Conservation (phyloP, 2,888 invertebrate genomes). For the Melieria picta region DNA sequence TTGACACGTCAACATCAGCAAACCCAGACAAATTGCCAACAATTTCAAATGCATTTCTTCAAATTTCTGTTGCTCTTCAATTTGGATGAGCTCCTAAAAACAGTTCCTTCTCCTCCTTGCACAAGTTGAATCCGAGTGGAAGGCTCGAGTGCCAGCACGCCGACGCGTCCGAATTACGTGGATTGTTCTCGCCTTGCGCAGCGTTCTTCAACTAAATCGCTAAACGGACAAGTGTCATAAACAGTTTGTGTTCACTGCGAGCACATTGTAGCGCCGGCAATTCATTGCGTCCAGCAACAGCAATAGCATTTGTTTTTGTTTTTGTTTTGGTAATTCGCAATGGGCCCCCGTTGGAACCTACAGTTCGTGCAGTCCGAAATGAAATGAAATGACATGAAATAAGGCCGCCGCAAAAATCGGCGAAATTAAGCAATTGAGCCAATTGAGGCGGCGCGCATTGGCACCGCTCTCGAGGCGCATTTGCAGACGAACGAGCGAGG, state of each 20-base stretch:
- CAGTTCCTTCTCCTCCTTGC: neutral
- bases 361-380: no score
- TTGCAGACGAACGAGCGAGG: no score
- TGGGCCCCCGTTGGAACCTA: no score
- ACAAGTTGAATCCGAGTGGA: slow-evolving; percentile 1
- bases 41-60: slow-evolving; percentile 57
- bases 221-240: no score
- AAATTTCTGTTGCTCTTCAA: neutral
- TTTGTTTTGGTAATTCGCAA: no score
- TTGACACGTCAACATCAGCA: slow-evolving; percentile 63
- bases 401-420: no score
- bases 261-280: neutral
- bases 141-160: slow-evolving; percentile 39
- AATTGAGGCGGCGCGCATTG: no score
- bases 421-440: no score
- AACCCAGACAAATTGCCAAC: slow-evolving; percentile 55
- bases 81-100: neutral
- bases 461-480: no score
- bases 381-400: no score
- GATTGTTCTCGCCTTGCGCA: slow-evolving; percentile 25
- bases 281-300: neutral
- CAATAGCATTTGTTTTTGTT: no score
- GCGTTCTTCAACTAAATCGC: slow-evolving; percentile 26
- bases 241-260: no score
- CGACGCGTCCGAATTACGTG: slow-evolving; percentile 9